phyloP scores from a whole-genome alignment of 1,140 invertebrate genomes.

The Reticulitermes speratus region DNA sequence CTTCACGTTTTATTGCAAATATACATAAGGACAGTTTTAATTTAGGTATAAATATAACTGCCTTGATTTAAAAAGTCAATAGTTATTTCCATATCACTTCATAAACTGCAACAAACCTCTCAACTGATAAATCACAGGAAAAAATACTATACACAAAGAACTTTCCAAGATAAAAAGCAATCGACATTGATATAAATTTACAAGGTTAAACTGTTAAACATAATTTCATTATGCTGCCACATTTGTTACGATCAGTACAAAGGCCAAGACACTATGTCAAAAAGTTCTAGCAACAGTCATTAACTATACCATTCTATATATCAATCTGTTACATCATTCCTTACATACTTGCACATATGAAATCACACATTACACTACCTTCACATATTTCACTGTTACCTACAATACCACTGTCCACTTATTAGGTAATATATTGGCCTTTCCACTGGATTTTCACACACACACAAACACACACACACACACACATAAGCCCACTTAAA shows the following conservation, averaged over 20 bases:
- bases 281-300: neutral
- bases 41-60: constrained; percentile 14
- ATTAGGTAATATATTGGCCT: neutral
- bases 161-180: constrained; percentile 15
- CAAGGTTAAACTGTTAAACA: neutral
- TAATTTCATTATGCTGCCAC: neutral
- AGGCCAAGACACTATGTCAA: constrained; percentile 16
- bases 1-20: constrained; percentile 15
- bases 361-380: neutral
- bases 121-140: constrained; percentile 8
- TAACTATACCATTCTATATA: neutral
- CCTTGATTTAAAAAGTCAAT: constrained; percentile 17
- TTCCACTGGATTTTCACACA: neutral
- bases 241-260: neutral
- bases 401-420: neutral
- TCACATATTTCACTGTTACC: neutral
- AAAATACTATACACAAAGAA: constrained; percentile 14
- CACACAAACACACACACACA: neutral
- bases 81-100: neutral
- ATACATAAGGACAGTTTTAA: constrained; percentile 19
- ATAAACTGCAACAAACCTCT: neutral
- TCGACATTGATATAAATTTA: neutral
- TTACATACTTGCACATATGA: neutral
- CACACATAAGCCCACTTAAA: neutral
- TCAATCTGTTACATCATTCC: neutral